Conservation (phyloP, 2,888 invertebrate species). For the Microlaimidae sp. region DNA sequence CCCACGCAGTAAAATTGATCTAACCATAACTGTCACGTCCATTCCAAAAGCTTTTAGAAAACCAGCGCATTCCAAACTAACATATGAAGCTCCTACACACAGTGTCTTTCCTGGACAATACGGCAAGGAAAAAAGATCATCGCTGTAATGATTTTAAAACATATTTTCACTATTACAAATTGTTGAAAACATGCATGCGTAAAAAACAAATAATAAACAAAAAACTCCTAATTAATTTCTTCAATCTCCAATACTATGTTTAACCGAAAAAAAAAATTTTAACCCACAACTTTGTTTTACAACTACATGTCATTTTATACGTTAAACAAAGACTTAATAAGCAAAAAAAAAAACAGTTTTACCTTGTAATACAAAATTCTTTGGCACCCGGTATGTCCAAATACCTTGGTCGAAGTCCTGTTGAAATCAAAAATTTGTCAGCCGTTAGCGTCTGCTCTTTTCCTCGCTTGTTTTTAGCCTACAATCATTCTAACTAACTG, state of each 20-base stretch:
- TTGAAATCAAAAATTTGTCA: constrained; percentile 42
- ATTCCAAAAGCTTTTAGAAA: constrained; percentile 43
- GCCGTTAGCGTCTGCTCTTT: constrained; percentile 38
- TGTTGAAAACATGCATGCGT: too few species aligned
- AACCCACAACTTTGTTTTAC: too few species aligned
- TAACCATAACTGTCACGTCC: constrained; percentile 30
- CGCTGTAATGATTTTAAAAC: too few species aligned
- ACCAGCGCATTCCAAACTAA: constrained; percentile 47
- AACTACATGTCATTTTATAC: too few species aligned
- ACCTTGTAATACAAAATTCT: constrained; percentile 44
- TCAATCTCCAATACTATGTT: too few species aligned
- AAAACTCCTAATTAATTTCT: too few species aligned
- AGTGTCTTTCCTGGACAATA: constrained; percentile 45
- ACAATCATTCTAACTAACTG: too few species aligned
- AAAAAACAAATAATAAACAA: too few species aligned
- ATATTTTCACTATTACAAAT: too few species aligned
- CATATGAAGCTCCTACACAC: constrained; percentile 47
- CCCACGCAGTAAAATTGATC: constrained; percentile 45
- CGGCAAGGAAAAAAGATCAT: constrained; percentile 45
- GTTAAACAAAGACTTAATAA: too few species aligned
- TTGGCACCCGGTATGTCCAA: constrained; percentile 41
- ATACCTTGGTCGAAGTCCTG: constrained; percentile 44
- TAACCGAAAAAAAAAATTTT: too few species aligned
- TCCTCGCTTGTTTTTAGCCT: constrained; percentile 36
- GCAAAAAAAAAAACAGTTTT: too few species aligned